Conservation (phyloP, 2,797 vertebrate genomes). For the Sciurus carolinensis region DNA sequence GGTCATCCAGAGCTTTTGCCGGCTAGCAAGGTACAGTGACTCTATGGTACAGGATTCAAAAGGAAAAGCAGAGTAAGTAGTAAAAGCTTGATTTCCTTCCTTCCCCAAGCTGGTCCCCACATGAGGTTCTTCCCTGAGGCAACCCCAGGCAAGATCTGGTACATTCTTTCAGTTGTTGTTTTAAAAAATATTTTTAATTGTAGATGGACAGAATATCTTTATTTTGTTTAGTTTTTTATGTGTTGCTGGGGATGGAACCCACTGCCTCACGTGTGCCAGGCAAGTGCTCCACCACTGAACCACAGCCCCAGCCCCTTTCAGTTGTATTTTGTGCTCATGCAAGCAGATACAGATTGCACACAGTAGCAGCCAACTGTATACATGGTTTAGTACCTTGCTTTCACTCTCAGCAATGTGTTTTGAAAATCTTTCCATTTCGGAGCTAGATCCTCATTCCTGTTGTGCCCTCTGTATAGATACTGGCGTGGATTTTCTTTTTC, state of each 20-base stretch:
- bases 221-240: too few relatives aligned
- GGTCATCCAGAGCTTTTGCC: neutral
- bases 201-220: too few relatives aligned
- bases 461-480: neutral
- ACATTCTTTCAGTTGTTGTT: neutral
- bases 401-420: neutral
- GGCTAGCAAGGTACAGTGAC: neutral
- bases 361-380: neutral
- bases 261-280: too few relatives aligned
- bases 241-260: too few relatives aligned
- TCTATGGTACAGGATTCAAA: neutral
- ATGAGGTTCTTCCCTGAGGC: neutral
- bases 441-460: too few relatives aligned
- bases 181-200: too few relatives aligned
- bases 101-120: too few relatives aligned
- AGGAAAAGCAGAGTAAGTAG: neutral
- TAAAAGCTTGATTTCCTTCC: neutral
- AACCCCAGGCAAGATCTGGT: neutral
- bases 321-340: neutral
- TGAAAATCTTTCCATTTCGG: neutral
- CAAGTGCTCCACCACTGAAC: too few relatives aligned
- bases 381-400: neutral
- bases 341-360: too few relatives aligned
- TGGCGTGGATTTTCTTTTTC: neutral
- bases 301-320: too few relatives aligned